Evolutionary conservation across 1,140 invertebrate genomes (phyloP).

Genomic region (Latrodectus geometricus): DNA sequence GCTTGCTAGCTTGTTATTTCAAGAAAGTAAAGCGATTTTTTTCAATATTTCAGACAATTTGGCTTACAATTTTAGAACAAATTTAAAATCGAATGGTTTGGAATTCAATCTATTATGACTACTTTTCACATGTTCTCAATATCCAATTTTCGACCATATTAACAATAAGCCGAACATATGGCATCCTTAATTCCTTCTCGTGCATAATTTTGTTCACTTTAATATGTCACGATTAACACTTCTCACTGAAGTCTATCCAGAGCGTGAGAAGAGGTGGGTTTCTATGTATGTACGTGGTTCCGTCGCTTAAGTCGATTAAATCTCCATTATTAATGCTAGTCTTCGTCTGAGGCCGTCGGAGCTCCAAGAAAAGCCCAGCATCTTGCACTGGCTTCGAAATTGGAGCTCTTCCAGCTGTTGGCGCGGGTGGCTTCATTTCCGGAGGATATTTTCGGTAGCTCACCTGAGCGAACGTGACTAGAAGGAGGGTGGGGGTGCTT

Average conservation of each 20-base stretch:
- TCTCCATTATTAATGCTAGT: constrained; percentile 8
- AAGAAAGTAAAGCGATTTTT: no score
- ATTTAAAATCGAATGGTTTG: no score
- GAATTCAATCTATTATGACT: no score
- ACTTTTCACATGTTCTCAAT: no score
- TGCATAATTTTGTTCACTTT: background rate
- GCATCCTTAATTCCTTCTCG: background rate
- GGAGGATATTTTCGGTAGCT: background rate
- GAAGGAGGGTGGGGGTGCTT: background rate
- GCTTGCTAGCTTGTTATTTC: no score
- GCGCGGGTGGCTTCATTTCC: background rate
- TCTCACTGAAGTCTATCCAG: background rate
- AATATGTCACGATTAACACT: background rate
- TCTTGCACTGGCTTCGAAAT: background rate
- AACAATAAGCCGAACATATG: no score
- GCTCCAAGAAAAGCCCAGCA: background rate
- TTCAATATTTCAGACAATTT: no score
- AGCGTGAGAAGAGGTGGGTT: background rate
- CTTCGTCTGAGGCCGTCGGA: background rate
- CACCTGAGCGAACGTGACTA: background rate
- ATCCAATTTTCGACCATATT: no score
- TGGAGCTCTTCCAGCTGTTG: background rate
- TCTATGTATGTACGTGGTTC: background rate
- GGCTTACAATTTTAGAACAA: no score
- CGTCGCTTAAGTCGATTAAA: constrained; percentile 11